Evolutionary conservation across 2,888 invertebrate species (phyloP), one percentile per base, ranked within the genome.

Genomic region (Adelognathus sp.): DNA sequence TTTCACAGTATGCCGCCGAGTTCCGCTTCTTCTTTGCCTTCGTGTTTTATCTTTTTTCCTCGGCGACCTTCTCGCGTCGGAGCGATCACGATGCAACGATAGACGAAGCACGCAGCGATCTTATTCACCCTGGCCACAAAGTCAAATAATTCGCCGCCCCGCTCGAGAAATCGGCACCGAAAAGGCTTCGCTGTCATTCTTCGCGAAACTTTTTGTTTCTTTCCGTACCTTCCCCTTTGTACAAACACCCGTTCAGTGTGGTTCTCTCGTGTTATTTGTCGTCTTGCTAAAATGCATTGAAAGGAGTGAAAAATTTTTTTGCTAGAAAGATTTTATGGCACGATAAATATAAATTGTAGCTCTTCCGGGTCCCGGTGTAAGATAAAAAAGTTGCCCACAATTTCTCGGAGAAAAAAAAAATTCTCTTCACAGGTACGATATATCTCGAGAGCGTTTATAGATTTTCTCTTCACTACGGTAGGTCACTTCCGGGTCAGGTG

Each of bases 11-110:
- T 29, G 63, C 27, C 18, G 31, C 7, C 50, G 33, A 36, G 56
- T 86, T 82, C 81, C 78, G 76, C 71, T 85, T 85, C 83, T 85
- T 86, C 39, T 18, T 67, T 31, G 11, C 44, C 63, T 64, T 29
- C 52, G n/a, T n/a, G n/a, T n/a, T n/a, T n/a, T 33, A 50, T 33
- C 16, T 50, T 50, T 52, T 5, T 6, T 31, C 18, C 31, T 61
- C 72, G 56, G 29, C 66, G 39, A 52, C 16, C 41, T n/a, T 7
- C 46, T 50, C 66, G 63, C 36, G 24, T 1, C 50, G 9, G n/a
- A n/a, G 31, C 73, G 61, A 67, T 77, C 56, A 54, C 63, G 56
- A 74, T 70, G 46, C 50, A n/a, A 54, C 69, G 74, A 78, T 74
- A 69, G 67, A 72, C 52, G 39, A 56, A 63, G 31, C 58, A 64